phyloP scores from a whole-genome alignment of 1,140 invertebrate genomes.

The Saccostrea cuccullata region DNA sequence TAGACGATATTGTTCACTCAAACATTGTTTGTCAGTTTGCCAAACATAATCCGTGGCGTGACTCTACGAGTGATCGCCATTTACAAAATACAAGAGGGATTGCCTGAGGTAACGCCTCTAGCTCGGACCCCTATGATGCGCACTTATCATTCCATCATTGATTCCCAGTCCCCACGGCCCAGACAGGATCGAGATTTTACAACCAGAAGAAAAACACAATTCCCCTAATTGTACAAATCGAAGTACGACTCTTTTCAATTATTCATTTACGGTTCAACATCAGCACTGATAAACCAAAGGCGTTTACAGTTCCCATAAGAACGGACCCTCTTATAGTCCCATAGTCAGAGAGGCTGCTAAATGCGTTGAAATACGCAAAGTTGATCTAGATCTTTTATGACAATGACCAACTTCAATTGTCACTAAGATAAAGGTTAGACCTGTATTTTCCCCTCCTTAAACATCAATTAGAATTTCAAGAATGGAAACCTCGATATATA shows the following conservation, averaged over 20 bases:
- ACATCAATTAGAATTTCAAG: too few relatives aligned
- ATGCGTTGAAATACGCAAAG: too few relatives aligned
- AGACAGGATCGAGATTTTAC: background rate
- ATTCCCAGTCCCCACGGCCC: background rate
- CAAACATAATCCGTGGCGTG: background rate
- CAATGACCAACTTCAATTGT: too few relatives aligned
- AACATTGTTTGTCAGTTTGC: background rate
- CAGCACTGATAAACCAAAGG: background rate
- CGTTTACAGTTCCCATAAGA: too few relatives aligned
- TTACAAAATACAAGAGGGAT: background rate
- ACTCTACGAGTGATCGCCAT: background rate
- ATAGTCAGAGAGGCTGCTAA: too few relatives aligned
- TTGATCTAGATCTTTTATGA: too few relatives aligned
- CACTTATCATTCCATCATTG: background rate
- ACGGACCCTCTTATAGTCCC: too few relatives aligned
- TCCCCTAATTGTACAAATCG: background rate
- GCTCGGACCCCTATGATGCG: background rate
- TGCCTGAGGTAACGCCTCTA: background rate
- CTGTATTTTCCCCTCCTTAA: too few relatives aligned
- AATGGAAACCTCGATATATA: too few relatives aligned
- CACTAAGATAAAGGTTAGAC: too few relatives aligned
- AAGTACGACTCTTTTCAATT: background rate
- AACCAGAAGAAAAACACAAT: slow-evolving; percentile 6
- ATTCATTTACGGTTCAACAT: background rate
- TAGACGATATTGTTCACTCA: background rate